Base-by-base conservation (phyloP, 2,113 vertebrate species). In the Eptesicus fuscus region DNA sequence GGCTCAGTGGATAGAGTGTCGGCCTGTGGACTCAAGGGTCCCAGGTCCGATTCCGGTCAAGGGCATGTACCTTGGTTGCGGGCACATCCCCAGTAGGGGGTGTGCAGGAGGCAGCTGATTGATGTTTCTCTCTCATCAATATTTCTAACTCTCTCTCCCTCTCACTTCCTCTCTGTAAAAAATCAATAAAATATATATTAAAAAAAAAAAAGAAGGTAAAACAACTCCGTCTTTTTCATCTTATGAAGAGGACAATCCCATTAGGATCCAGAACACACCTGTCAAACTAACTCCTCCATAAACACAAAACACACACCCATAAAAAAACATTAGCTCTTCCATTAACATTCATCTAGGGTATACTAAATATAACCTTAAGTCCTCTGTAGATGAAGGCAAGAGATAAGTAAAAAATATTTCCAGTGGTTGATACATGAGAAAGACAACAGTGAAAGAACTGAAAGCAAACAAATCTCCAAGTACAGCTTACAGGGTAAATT, bases 311-410 rank as follows among this genome's bases (percentile, higher is more conserved):
- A 84, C 30, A 87, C 8, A 65, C 4, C 91, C 28, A n/a, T 56
- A 56, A 91, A 37, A 88, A 49, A 49, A 49, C 13, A 73, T 83
- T 37, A 79, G 35, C 16, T 69, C 10, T 42, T 79, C 49, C 74
- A 65, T 63, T 65, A 87, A 84, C 28, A 84, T n/a, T 61, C 35
- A 69, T 73, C 35, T 79, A 44, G 9, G 61, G 18, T 12, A 91
- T 30, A 73, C 22, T 74, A 95, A 95, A 40, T 8, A 56, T 84
- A 35, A 85, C 20, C 49, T 90, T 84, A 91, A 94, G n/a, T 44
- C 12, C 10, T 67, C 51, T 69, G 7, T 37, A 76, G 73, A 80
- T 76, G 23, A 78, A 91, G 23, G 63, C 30, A 88, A 83, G 63
- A 67, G 18, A 42, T 51, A 95, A 90, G 25, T 5, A 92, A 78